These are phyloP conservation scores for Ceratothoa steindachneri DNA, from an alignment of 2,888 invertebrate species.

Conservation along the genomic window DNA sequence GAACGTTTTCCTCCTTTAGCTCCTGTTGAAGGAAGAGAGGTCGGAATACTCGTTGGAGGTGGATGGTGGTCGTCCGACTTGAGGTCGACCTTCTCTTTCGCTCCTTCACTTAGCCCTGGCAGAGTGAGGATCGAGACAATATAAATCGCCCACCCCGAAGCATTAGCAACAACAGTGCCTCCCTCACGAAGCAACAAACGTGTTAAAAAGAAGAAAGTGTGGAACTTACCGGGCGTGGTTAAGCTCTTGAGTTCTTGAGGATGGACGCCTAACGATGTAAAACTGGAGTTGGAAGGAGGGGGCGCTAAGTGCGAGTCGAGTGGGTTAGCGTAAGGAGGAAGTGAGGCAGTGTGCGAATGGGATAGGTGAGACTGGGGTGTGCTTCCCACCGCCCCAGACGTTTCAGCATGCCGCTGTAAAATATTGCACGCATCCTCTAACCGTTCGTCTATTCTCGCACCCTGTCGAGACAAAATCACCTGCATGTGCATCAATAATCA, in stretches of 20 bases:
- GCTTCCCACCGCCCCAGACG: slow-evolving; percentile 20
- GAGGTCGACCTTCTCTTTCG: slow-evolving; percentile 44
- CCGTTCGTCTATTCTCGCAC: slow-evolving; percentile 34
- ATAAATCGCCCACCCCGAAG: too few species aligned
- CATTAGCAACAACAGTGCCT: too few species aligned
- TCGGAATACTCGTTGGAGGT: slow-evolving; percentile 29
- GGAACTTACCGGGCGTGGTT: slow-evolving; percentile 33
- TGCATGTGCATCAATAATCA: too few species aligned
- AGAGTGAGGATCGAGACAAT: neutral
- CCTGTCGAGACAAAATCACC: neutral
- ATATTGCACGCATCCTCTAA: slow-evolving; percentile 45
- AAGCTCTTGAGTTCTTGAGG: slow-evolving; percentile 41
- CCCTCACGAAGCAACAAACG: too few species aligned
- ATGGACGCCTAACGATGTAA: slow-evolving; percentile 40
- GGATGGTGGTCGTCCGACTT: slow-evolving; percentile 40
- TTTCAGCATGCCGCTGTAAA: slow-evolving; percentile 44
- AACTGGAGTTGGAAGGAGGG: slow-evolving; percentile 26
- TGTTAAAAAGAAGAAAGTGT: too few species aligned
- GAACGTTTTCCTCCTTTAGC: slow-evolving; percentile 43
- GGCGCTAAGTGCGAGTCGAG: slow-evolving; percentile 29
- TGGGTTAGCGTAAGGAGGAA: slow-evolving; percentile 34
- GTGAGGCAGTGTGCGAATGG: slow-evolving; percentile 24
- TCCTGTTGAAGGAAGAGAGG: slow-evolving; percentile 29
- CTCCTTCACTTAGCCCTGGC: slow-evolving; percentile 38
- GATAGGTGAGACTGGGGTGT: slow-evolving; percentile 27